Base-by-base conservation (phyloP, 2,113 vertebrate genomes). In the Chrysemys picta region DNA sequence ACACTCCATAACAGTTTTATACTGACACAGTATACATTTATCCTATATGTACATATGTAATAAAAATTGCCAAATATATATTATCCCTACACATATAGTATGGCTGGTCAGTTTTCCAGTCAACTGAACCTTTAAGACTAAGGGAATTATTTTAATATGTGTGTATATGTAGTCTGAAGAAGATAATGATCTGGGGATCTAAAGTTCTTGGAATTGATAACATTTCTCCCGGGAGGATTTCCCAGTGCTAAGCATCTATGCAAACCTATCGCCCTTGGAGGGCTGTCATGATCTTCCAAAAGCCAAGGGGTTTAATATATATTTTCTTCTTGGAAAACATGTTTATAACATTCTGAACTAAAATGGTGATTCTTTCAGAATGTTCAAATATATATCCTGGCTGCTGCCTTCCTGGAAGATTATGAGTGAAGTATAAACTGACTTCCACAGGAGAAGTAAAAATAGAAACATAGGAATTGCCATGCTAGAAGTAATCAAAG, bases 301-400 rank as follows among this genome's bases (percentile, higher is more conserved):
- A 94, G 85, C 52, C 35, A 56, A 96, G 94, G 80, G 53, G 93
- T 87, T 90, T 90, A 93, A 94, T 45, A 96, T 29, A 38, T 88
- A 83, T 87, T 72, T 84, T 92, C 94, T 93, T 93, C 78, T 89
- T 90, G 17, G 17, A 90, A 94, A 87, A 14, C 35, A 17, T 7
- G 11, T 57, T 89, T 89, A 57, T 84, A 92, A 84, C 87, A 31
- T 42, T 82, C 35, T 82, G 80, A 82, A 82, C 27, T 14, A 42
- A n/a, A 82, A 76, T 2, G 76, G 56, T 25, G 27, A 93, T 53
- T 59, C 87, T 16, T 78, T 47, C 72, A 76, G 38, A 76, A 76
- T 27, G 38, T 45, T 25, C 21, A 45, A 76, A 45, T 76, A 76
- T 27, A 76, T 47, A 76, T 76, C 12, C 25, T 45, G 75, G 75